Evolutionary conservation across 2,797 vertebrate species (phyloP), one percentile per base, ranked within the genome.

Genomic region (Lutjanus argentimaculatus): DNA sequence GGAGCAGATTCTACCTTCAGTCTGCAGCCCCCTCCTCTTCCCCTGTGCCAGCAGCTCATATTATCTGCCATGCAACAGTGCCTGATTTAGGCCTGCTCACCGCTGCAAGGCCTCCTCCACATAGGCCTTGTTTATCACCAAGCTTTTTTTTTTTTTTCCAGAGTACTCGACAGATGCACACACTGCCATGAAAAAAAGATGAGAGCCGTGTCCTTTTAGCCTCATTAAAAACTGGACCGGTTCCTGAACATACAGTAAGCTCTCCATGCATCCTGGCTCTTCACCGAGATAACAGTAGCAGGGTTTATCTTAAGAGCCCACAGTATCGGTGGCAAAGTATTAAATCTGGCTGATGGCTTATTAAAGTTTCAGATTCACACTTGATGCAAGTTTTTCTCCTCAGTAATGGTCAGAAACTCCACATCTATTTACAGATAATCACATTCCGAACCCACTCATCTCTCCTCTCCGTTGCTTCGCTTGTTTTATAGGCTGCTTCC

Each of bases 151-250:
- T 52, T 49, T 48, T 19, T 36, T 36, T 36, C 13, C 30, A 1
- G 12, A 81, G 81, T 48, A 81, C 81, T 84, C 62, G 21, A 75
- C 82, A 79, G 67, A 86, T 70, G 74, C 72, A 83, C 80, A 67
- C 72, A 46, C 57, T 17, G 71, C 73, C 82, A 86, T 88, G 79
- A 89, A 90, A 87, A 77, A 86, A 89, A 91, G 79, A 91, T 88
- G 84, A 77, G 79, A 21, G 68, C 65, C 10, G 72, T 65, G 85
- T 86, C 84, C 83, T 85, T 86, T 86, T 83, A 67, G 78, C 80
- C 85, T 92, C 89, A 87, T 92, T 89, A 88, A 84, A 84, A 87
- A 51, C 73, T 22, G 67, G 80, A 79, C 85, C 6, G 9, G 36
- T 74, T 79, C 71, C 80, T 69, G 68, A 84, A 83, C 76, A 30